Evolutionary conservation across 2,888 invertebrate genomes (phyloP).

Genomic region (Patella depressa): DNA sequence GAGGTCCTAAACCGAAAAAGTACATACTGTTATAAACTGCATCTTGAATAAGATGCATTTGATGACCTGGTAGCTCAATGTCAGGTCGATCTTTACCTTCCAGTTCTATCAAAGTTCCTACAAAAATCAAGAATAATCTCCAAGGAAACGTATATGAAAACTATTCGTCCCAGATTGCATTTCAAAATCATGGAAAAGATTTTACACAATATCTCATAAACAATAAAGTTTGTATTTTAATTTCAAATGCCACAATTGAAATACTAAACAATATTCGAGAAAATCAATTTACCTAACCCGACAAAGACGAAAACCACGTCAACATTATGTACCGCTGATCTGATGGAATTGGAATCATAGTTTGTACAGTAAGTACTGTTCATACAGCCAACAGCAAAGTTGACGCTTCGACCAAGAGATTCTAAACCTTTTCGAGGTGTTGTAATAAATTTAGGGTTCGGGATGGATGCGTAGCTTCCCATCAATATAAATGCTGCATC

Average conservation of each 20-base stretch:
- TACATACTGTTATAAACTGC: constrained; percentile 41
- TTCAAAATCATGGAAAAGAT: too few species aligned
- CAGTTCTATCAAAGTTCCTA: constrained; percentile 52
- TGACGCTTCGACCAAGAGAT: constrained; percentile 38
- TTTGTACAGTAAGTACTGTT: constrained; percentile 47
- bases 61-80: constrained; percentile 57
- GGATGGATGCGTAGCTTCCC: constrained; percentile 60
- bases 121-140: neutral
- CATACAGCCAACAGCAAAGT: constrained; percentile 49
- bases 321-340: constrained; percentile 42
- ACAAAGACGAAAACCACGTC: constrained; percentile 59
- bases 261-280: neutral
- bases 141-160: too few species aligned
- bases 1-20: neutral
- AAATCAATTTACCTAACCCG: constrained; percentile 49
- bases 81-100: constrained; percentile 56
- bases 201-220: too few species aligned
- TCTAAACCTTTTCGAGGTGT: constrained; percentile 56
- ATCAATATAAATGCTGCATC: constrained; percentile 55
- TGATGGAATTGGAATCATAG: constrained; percentile 44
- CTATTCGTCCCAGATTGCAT: too few species aligned
- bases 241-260: neutral
- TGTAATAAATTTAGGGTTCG: constrained; percentile 45
- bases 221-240: too few species aligned
- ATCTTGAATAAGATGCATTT: constrained; percentile 53